A percentile compares a stretch with the other conserved stretches of the same genome.
phyloP scores from a whole-genome alignment of 2,797 vertebrate genomes.

The Thripadectes ignobilis region DNA sequence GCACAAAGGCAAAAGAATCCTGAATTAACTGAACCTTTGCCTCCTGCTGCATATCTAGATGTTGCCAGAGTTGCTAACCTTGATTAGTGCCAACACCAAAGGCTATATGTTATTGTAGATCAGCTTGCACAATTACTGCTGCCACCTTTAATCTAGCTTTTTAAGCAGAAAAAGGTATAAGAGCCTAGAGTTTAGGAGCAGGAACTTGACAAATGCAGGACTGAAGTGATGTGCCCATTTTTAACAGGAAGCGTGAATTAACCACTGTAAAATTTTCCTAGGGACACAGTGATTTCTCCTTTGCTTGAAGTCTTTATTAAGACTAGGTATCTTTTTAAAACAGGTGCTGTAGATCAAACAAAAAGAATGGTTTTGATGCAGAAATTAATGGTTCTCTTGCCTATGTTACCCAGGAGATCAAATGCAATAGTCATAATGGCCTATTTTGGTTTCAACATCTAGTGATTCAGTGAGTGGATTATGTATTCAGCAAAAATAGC shows the following conservation, averaged over 20 bases:
- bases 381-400: slow-evolving; percentile 1
- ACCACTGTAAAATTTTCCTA: neutral
- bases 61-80: slow-evolving; percentile 49
- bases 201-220: neutral
- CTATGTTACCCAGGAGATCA: neutral
- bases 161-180: neutral
- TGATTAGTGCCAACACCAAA: slow-evolving; percentile 67
- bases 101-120: slow-evolving; percentile 57
- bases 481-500: neutral
- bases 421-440: neutral
- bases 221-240: neutral
- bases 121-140: slow-evolving; percentile 58
- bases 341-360: neutral
- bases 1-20: slow-evolving; percentile 52
- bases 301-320: neutral
- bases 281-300: neutral
- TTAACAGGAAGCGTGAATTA: slow-evolving; percentile 5
- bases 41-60: slow-evolving; percentile 63
- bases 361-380: neutral
- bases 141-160: slow-evolving; percentile 59
- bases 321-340: neutral
- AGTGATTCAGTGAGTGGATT: neutral
- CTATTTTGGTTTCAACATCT: neutral
- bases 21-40: slow-evolving; percentile 60
- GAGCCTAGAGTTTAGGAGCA: neutral